Base-by-base conservation (phyloP, 2,888 invertebrate genomes). In the Drosophila fulvimacula region DNA sequence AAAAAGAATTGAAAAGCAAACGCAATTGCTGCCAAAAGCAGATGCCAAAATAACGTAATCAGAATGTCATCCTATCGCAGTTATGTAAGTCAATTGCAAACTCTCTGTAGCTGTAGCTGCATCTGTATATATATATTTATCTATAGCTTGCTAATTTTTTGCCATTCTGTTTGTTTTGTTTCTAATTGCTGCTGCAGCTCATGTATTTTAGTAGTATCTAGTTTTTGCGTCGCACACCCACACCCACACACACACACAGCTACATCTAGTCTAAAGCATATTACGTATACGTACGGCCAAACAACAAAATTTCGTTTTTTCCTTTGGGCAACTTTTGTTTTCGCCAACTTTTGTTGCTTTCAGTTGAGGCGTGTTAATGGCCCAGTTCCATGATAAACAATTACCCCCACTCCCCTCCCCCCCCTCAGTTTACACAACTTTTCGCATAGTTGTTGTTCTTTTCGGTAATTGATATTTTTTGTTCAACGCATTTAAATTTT, bases 51-150 rank as follows among this genome's bases (percentile, higher is more conserved):
- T 60, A 76, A 70, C 73, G 67, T 68, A 78, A 78, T 78, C 76
- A 67, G n/a, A 55, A 92, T 92, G 92, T 92, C 91, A 86, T 91
- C 91, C 79, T 92, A 92, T 86, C 91, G 92, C 80, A 92, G 90
- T 92, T 92, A 92, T 91, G 91, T 92, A 92, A 92, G 91, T 92
- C 82, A 78, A 76, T 71, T 64, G 60, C 32, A 52, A 71, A 60
- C 74, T 66, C 49, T 46, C 24, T 59, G 34, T 59, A 17, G 24
- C 57, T 53, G 21, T 15, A 21, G 17, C 11, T 53, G 34, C 21
- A 21, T 2, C 24, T 38, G 4, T 10, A 24, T 13, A 17, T 36
- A 27, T 15, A 3, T 32, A 11, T 48, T 19, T 55, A 46, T 53
- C 36, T 63, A 17, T 15, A 67, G 46, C 27, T 76, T 79, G 79